Evolutionary conservation across 2,797 vertebrate species (phyloP).

Genomic region (Kryptolebias ocellatus): DNA sequence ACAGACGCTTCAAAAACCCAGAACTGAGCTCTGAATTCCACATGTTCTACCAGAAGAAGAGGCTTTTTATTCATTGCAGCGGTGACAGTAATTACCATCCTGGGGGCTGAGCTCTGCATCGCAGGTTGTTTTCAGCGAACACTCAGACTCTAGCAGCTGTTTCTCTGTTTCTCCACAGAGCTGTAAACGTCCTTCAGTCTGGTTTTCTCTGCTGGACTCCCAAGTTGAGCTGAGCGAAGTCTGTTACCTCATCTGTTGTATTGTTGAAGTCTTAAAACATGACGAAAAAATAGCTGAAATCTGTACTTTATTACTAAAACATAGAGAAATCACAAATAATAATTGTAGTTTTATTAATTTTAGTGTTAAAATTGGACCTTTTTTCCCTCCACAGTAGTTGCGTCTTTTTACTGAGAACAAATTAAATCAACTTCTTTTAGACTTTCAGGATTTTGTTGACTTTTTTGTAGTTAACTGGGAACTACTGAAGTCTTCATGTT

Average conservation of each 20-base stretch:
- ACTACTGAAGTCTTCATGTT: background rate
- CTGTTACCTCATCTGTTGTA: background rate
- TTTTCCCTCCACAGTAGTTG: too few species aligned
- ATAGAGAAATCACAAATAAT: too few species aligned
- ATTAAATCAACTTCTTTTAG: background rate
- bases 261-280: background rate
- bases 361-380: too few species aligned
- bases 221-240: conserved; percentile 26
- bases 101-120: conserved; percentile 39
- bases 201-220: conserved; percentile 47
- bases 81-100: conserved; percentile 64
- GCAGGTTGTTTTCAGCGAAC: conserved; percentile 51
- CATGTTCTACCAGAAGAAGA: conserved; percentile 42
- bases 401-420: too few species aligned
- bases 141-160: conserved; percentile 54
- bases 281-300: too few species aligned
- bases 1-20: conserved; percentile 27
- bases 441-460: background rate
- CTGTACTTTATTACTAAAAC: too few species aligned
- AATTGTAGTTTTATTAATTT: too few species aligned
- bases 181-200: conserved; percentile 50
- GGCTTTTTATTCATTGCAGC: conserved; percentile 59
- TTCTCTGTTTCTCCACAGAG: conserved; percentile 38
- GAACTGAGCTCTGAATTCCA: conserved; percentile 24
- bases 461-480: background rate